These are phyloP conservation scores for Acrocephalus arundinaceus DNA, from an alignment of 2,113 vertebrate genomes.

Conservation along the genomic window DNA sequence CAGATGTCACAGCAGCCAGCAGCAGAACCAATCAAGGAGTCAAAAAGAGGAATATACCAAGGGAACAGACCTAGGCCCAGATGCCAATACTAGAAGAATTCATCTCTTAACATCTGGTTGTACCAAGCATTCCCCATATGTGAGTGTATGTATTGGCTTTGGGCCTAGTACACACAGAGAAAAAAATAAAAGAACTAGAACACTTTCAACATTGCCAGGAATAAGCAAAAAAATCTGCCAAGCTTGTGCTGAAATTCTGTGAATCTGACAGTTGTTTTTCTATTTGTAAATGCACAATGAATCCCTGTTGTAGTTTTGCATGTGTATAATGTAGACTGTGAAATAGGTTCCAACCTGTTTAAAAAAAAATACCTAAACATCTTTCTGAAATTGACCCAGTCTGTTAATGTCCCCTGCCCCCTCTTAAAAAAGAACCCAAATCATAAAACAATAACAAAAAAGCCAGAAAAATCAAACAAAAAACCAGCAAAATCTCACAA, in stretches of 20 bases:
- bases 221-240: neutral
- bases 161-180: neutral
- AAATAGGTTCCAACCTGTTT: neutral
- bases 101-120: constrained; percentile 58
- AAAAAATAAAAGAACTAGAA: neutral
- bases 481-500: neutral
- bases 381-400: neutral
- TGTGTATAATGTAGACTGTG: neutral
- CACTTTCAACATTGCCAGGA: neutral
- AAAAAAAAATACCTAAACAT: neutral
- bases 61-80: constrained; percentile 21
- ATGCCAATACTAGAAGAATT: constrained; percentile 44
- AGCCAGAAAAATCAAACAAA: neutral
- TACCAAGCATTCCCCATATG: constrained; percentile 42
- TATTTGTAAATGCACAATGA: neutral
- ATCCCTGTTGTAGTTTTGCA: neutral
- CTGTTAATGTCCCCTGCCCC: neutral
- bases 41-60: constrained; percentile 9
- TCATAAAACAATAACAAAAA: neutral
- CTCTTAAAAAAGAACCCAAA: rapidly evolving
- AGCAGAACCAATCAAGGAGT: constrained; percentile 50
- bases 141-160: constrained; percentile 25
- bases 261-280: neutral
- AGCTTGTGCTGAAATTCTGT: neutral
- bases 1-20: constrained; percentile 58